Base-by-base conservation (phyloP, 2,888 invertebrate genomes). In the Eristalis pertinax region DNA sequence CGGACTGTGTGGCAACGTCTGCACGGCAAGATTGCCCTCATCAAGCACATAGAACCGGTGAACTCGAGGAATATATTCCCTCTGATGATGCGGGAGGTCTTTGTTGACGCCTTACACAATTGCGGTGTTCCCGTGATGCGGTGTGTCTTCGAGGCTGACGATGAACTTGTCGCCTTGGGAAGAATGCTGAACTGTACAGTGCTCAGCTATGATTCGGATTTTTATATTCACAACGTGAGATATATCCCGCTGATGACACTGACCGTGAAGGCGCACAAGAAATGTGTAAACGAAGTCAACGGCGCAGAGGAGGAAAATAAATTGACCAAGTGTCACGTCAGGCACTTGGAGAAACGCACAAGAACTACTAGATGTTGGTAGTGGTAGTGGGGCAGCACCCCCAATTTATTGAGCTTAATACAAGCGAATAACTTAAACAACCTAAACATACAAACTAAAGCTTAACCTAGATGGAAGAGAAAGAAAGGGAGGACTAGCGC, bases 121-220 rank as follows among this genome's bases (percentile, higher is more conserved):
- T 94, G 96, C 90, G 94, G 94, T 8, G 93, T 98, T 10, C 94
- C 94, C 11, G 94, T 95, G 85, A 95, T 96, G 64, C 95, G 97
- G 72, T 96, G 97, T 91, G 95, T 96, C 89, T 97, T 96, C 92
- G 99, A 99, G 93, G 98, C 98, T 1, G 99, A 99, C 92, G 95
- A 96, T 89, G 96, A 97, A 90, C 95, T 98, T 75, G 98, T 98
- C 0, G 95, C 96, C 0, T 92, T 98, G 89, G 97, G 98, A 0
- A 95, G 96, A 88, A 94, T 95, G 77, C 93, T 98, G 2, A 94
- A 96, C 56, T 98, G 98, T 90, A 98, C 98, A 0, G 96, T 99
- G 2, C 92, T 99, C 4, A 98, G 98, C 90, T 97, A 96, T 89
- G 99, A 99, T 93, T 98, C 98, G 0, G 99, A 99, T 93, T 99